phyloP scores from a whole-genome alignment of 1,140 invertebrate species.

The Berghia stephanieae region DNA sequence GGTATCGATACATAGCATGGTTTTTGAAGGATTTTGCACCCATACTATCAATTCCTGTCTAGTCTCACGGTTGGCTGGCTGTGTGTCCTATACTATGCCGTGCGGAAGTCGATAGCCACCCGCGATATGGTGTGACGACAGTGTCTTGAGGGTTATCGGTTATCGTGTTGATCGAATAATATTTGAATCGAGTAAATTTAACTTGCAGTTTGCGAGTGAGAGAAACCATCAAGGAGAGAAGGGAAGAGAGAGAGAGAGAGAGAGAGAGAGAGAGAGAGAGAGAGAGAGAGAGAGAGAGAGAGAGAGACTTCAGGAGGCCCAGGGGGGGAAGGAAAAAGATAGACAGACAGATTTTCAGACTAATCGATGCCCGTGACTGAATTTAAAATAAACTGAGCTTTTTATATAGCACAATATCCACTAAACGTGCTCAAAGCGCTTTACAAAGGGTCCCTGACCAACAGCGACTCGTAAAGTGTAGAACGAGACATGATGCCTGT shows the following conservation, averaged over 20 bases:
- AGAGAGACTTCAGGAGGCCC: background rate
- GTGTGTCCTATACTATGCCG: no score
- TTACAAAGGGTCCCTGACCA: no score
- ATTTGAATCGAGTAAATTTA: background rate
- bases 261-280: slow-evolving; percentile 1
- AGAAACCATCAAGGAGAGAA: background rate
- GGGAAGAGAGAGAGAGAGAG: background rate
- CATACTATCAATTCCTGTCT: background rate
- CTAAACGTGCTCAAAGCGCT: no score
- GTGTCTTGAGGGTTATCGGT: background rate
- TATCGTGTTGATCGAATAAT: background rate
- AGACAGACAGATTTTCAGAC: no score
- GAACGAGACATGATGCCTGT: no score
- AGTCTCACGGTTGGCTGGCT: no score
- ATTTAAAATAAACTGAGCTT: background rate
- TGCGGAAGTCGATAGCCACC: no score
- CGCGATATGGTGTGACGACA: background rate
- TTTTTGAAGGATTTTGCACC: no score
- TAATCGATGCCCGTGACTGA: background rate
- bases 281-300: slow-evolving; percentile 8
- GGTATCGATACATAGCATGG: no score
- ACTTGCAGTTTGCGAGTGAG: background rate
- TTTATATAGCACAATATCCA: no score
- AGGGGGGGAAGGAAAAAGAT: background rate
- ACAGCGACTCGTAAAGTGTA: no score